A percentile compares a stretch with the other conserved stretches of the same genome.
These are phyloP conservation scores for Odontothrips loti DNA, from an alignment of 2,888 invertebrate species.

Conservation along the genomic window DNA sequence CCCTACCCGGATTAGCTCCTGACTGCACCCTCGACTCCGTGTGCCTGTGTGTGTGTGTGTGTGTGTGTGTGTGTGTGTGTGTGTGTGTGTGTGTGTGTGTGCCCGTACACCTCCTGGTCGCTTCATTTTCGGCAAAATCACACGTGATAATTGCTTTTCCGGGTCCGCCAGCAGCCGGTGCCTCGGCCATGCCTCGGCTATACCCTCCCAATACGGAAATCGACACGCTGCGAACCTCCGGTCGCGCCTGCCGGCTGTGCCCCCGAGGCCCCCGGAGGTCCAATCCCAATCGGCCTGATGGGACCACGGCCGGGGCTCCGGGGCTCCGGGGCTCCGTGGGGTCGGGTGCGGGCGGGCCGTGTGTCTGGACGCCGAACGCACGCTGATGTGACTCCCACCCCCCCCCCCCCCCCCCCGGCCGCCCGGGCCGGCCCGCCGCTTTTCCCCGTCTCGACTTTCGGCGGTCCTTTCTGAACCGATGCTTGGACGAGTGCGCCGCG, in stretches of 20 bases:
- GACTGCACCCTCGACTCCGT: too few relatives aligned
- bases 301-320: neutral
- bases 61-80: too few relatives aligned
- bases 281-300: conserved; percentile 1
- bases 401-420: neutral
- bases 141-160: conserved; percentile 5
- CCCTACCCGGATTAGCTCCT: too few relatives aligned
- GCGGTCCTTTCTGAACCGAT: too few relatives aligned
- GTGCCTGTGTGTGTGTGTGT: too few relatives aligned
- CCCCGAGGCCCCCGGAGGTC: neutral
- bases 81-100: too few relatives aligned
- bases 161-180: neutral
- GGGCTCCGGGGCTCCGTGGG: too few relatives aligned
- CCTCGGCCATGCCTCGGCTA: neutral
- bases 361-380: neutral
- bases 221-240: conserved; percentile 17
- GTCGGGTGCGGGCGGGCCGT: too few relatives aligned
- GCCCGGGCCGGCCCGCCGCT: neutral
- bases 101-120: too few relatives aligned
- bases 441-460: too few relatives aligned
- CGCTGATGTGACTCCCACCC: neutral
- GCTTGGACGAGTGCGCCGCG: too few relatives aligned
- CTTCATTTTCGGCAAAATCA: conserved; percentile 15
- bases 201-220: conserved; percentile 1
- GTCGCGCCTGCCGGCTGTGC: neutral